These are phyloP conservation scores for Lates japonicus DNA, from an alignment of 2,797 vertebrate genomes.

Conservation along the genomic window DNA sequence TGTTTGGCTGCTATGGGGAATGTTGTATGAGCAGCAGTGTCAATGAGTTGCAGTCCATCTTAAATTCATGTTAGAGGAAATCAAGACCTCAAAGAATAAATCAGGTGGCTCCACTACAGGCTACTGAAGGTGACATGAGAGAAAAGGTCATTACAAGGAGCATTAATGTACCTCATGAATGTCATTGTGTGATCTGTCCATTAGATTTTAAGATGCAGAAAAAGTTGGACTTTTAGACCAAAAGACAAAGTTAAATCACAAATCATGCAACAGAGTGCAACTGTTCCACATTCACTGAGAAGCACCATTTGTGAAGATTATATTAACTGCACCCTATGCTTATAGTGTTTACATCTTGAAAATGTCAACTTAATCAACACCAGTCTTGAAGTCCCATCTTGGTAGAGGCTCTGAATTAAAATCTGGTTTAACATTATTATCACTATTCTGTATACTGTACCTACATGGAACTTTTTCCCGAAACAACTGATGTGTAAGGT, in stretches of 20 bases:
- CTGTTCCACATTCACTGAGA: not conserved
- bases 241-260: not conserved
- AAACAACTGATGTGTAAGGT: too few species aligned
- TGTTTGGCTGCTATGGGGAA: slow-evolving; percentile 7
- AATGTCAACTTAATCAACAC: too few species aligned
- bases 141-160: not conserved
- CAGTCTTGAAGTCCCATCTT: too few species aligned
- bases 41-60: not conserved
- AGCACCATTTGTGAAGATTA: too few species aligned
- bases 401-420: too few species aligned
- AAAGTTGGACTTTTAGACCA: not conserved
- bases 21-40: not conserved
- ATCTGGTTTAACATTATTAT: too few species aligned
- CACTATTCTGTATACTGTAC: too few species aligned
- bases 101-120: not conserved
- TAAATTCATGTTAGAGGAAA: not conserved
- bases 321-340: too few species aligned
- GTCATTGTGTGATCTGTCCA: not conserved
- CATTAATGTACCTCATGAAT: not conserved
- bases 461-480: too few species aligned
- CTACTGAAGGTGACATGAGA: not conserved
- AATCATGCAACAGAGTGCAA: not conserved
- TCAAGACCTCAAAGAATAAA: not conserved
- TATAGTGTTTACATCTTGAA: too few species aligned
- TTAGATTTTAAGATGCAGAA: not conserved